phyloP scores from a whole-genome alignment of 2,888 invertebrate genomes.

The Rhagophthalmus giganteus region DNA sequence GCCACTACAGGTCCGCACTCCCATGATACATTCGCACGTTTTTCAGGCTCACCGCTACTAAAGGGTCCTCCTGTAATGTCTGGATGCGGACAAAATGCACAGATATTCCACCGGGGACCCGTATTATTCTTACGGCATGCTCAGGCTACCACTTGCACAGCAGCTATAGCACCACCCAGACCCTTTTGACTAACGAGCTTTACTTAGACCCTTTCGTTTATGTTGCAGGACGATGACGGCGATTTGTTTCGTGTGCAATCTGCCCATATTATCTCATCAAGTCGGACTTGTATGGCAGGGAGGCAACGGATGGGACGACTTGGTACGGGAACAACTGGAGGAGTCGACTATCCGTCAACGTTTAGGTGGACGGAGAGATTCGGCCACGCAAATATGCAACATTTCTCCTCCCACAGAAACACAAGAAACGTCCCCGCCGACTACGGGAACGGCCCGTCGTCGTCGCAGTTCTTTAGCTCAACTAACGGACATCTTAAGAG shows the following conservation, averaged over 20 bases:
- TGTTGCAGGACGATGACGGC: slow-evolving; percentile 85
- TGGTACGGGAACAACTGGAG: slow-evolving; percentile 83
- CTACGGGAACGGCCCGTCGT: slow-evolving; percentile 65
- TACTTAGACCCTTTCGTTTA: slow-evolving; percentile 17
- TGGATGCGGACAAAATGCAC: slow-evolving; percentile 23
- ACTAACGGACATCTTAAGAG: slow-evolving; percentile 82
- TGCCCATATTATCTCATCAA: slow-evolving; percentile 92
- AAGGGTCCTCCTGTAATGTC: slow-evolving; percentile 16
- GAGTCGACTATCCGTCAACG: slow-evolving; percentile 84
- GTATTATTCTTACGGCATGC: slow-evolving; percentile 31
- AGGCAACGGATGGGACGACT: slow-evolving; percentile 93
- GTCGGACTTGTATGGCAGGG: slow-evolving; percentile 93
- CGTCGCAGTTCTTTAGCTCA: slow-evolving; percentile 86
- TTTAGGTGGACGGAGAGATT: slow-evolving; percentile 83
- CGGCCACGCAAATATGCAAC: slow-evolving; percentile 86
- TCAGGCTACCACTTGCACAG: slow-evolving; percentile 32
- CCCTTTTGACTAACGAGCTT: neutral
- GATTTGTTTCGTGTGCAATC: slow-evolving; percentile 95
- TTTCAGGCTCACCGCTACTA: slow-evolving; percentile 28
- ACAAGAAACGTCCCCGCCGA: slow-evolving; percentile 72
- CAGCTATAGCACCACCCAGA: slow-evolving; percentile 17
- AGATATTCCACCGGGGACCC: slow-evolving; percentile 17
- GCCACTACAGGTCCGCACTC: slow-evolving; percentile 56
- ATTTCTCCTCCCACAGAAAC: slow-evolving; percentile 77
- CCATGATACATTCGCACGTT: slow-evolving; percentile 36